Base-by-base conservation (phyloP, 2,113 vertebrate genomes). In the Bungarus multicinctus region DNA sequence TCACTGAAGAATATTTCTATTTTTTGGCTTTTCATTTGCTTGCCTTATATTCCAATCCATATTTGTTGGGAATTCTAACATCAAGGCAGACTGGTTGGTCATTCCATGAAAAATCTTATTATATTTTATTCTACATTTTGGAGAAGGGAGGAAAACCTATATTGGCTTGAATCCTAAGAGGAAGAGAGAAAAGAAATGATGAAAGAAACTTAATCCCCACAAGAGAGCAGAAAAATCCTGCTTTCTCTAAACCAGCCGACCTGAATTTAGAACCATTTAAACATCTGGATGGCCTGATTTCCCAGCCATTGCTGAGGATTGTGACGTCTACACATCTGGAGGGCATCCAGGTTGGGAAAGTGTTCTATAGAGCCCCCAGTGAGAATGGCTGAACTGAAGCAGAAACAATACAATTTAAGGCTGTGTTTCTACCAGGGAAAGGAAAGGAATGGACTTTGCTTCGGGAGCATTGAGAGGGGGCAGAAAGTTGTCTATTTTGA, bases 161-260 rank as follows among this genome's bases (percentile, higher is more conserved):
- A 25, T 53, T 39, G 9, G 30, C 30, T 53, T 81, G 64, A n/a
- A 34, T 81, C 30, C 64, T 54, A 54, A 90, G 60, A n/a, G n/a
- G n/a, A 64, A 64, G 10, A 12, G 27, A 64, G 60, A 64, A 30
- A 64, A 90, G 94, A 95, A 39, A 55, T 92, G 89, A 89, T 93
- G 5, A 96, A 94, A 95, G 94, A 96, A 96, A 94, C 94, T 47
- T 91, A 95, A 95, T 94, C 94, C 92, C 96, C 94, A 94, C 90
- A 94, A 93, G 92, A 94, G 93, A 93, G 34, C 50, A 95, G 93
- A 96, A 92, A 96, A 94, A 91, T 94, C 87, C 91, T 85, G 94
- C 95, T 23, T 94, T n/a, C 88, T 93, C 89, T 93, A 89, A 97
- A 95, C 69, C 69, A 18, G n/a, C n/a, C 14, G 0, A 6, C 30